Conservation (phyloP, 2,113 vertebrate species). For the Centrocercus urophasianus region DNA sequence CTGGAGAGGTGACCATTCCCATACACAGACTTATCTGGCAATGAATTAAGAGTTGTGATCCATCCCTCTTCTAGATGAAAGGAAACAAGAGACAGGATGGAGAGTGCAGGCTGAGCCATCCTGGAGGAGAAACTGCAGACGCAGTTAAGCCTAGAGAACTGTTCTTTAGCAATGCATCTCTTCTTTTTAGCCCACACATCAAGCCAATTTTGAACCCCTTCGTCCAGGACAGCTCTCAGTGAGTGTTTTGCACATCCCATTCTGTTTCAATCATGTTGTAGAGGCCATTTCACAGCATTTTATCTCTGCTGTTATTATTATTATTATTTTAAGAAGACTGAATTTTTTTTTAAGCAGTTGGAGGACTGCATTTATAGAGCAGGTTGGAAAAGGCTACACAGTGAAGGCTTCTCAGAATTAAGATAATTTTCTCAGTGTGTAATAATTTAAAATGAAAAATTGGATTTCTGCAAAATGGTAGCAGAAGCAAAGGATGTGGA, state of each 20-base stretch:
- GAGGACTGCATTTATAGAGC: not conserved
- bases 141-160: not conserved
- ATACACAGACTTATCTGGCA: not conserved
- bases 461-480: not conserved
- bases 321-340: not conserved
- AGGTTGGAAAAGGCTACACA: not conserved
- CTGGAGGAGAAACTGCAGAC: not conserved
- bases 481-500: not conserved
- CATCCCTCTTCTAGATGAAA: not conserved
- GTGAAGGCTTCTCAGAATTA: not conserved
- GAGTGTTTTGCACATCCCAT: not conserved
- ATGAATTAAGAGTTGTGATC: not conserved
- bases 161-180: not conserved
- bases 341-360: not conserved
- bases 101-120: not conserved
- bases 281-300: not conserved
- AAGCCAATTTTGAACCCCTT: not conserved
- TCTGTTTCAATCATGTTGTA: not conserved
- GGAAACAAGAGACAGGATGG: not conserved
- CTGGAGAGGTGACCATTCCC: not conserved
- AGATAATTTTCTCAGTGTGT: not conserved
- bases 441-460: slow-evolving; percentile 13
- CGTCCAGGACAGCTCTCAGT: not conserved
- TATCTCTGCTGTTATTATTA: not conserved
- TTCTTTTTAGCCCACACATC: not conserved